Percentiles rank a stretch among this genome's conserved stretches.
Evolutionary conservation across 2,113 vertebrate genomes (phyloP).

Genomic region (Isurus oxyrinchus): DNA sequence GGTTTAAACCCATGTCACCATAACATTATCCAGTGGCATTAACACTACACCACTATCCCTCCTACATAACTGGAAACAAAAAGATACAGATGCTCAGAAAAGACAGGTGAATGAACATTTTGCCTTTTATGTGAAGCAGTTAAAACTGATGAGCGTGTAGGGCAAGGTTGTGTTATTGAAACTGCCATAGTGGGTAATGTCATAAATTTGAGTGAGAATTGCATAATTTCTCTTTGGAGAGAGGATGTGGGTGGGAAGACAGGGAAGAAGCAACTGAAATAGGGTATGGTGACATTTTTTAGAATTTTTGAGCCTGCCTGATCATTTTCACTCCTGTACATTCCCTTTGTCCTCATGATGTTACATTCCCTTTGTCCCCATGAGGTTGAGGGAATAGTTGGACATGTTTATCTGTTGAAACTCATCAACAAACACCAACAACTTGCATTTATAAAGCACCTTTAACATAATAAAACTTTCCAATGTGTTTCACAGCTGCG

Average conservation of each 20-base stretch:
- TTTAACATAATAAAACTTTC: neutral
- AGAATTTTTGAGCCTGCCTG: neutral
- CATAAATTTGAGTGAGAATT: neutral
- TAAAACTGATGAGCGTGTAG: neutral
- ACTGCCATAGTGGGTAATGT: neutral
- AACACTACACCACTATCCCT: too few relatives aligned
- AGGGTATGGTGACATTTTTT: neutral
- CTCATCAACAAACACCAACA: too few relatives aligned
- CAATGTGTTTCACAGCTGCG: neutral
- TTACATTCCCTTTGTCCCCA: neutral
- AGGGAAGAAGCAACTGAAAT: neutral
- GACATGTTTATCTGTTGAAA: neutral
- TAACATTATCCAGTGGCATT: too few relatives aligned
- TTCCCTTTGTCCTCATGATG: neutral
- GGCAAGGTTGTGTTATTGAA: neutral
- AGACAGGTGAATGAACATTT: neutral
- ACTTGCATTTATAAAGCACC: too few relatives aligned
- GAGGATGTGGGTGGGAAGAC: too few relatives aligned
- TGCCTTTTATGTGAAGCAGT: too few relatives aligned
- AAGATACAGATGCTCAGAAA: neutral
- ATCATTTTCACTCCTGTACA: neutral
- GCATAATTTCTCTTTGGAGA: neutral
- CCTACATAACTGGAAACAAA: too few relatives aligned
- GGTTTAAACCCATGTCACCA: too few relatives aligned
- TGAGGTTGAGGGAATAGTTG: neutral